phyloP scores from a whole-genome alignment of 1,140 invertebrate genomes.

The Drosophila neocordata region DNA sequence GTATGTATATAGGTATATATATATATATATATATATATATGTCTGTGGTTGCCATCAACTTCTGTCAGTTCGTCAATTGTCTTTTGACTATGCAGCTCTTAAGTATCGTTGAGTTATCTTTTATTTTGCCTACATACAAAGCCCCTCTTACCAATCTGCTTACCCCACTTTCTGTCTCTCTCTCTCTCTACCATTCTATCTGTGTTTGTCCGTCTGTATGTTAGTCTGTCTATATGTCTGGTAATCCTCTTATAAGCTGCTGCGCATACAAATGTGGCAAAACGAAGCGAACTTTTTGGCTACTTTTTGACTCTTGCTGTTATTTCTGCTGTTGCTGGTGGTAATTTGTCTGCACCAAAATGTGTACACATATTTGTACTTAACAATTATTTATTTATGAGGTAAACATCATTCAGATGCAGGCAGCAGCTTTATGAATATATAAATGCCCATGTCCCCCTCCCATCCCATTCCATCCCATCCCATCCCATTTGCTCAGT shows the following conservation, averaged over 20 bases:
- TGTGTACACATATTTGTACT: slow-evolving; percentile 66
- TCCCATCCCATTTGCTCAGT: slow-evolving; percentile 13
- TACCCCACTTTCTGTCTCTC: no score
- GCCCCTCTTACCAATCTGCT: not conserved
- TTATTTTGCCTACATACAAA: not conserved
- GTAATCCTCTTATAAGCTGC: slow-evolving; percentile 21
- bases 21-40: not conserved
- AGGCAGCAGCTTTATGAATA: slow-evolving; percentile 24
- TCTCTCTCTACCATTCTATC: not conserved
- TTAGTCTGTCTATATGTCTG: slow-evolving; percentile 7
- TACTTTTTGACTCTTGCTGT: slow-evolving; percentile 46
- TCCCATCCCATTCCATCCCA: no score
- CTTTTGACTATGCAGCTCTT: slow-evolving; percentile 10
- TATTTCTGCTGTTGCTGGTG: slow-evolving; percentile 27
- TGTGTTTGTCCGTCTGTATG: not conserved
- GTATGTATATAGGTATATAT: not conserved
- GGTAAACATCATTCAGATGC: slow-evolving; percentile 79
- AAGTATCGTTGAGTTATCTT: slow-evolving; percentile 8
- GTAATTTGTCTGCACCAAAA: slow-evolving; percentile 64
- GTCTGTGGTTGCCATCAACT: not conserved
- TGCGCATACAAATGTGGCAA: slow-evolving; percentile 15
- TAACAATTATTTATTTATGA: slow-evolving; percentile 79
- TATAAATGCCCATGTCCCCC: slow-evolving; percentile 10
- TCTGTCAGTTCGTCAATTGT: slow-evolving; percentile 18
- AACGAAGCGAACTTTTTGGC: slow-evolving; percentile 41